A percentile compares a stretch with the other conserved stretches of the same genome.
Evolutionary conservation across 2,797 vertebrate genomes (phyloP).

Genomic region (Oryzias dopingdopingensis): DNA sequence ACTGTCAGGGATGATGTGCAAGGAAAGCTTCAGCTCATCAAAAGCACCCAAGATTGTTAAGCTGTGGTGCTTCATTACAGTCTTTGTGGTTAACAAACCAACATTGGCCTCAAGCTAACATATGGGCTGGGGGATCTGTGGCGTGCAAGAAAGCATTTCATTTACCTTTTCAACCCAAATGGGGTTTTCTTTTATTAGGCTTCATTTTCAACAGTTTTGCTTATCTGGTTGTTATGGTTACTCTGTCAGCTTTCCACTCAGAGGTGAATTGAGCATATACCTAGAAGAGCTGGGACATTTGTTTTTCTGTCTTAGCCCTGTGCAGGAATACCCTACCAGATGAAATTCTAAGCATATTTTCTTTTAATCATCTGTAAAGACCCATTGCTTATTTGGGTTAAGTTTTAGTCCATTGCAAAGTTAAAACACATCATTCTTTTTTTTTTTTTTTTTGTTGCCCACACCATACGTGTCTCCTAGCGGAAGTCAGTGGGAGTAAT

Average conservation of each 20-base stretch:
- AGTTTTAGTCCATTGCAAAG: slow-evolving; percentile 20
- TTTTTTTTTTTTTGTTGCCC: not conserved
- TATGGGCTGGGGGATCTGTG: slow-evolving; percentile 57
- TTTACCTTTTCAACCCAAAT: slow-evolving; percentile 28
- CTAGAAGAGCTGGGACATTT: slow-evolving; percentile 45
- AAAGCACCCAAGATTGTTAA: slow-evolving; percentile 44
- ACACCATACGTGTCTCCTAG: slow-evolving; percentile 3
- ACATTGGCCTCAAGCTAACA: slow-evolving; percentile 58
- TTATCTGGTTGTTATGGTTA: slow-evolving; percentile 30
- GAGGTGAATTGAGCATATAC: slow-evolving; percentile 38
- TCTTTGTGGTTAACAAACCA: slow-evolving; percentile 44
- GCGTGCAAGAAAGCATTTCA: slow-evolving; percentile 36
- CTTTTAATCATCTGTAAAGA: slow-evolving; percentile 24
- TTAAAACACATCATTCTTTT: slow-evolving; percentile 27
- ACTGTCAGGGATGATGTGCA: slow-evolving; percentile 61
- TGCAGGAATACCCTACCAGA: slow-evolving; percentile 51
- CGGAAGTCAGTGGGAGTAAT: slow-evolving; percentile 16
- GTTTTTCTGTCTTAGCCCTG: slow-evolving; percentile 60
- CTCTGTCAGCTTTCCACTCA: slow-evolving; percentile 28
- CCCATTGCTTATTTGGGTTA: slow-evolving; percentile 32
- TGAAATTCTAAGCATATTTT: slow-evolving; percentile 47
- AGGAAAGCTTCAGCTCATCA: slow-evolving; percentile 62
- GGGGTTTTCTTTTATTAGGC: slow-evolving; percentile 14
- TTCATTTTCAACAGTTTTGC: slow-evolving; percentile 21
- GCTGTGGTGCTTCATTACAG: slow-evolving; percentile 62